A percentile compares a stretch with the other conserved stretches of the same genome.
phyloP scores from a whole-genome alignment of 2,113 vertebrate species.

The western clawed frog (Xenopus tropicalis) region DNA sequence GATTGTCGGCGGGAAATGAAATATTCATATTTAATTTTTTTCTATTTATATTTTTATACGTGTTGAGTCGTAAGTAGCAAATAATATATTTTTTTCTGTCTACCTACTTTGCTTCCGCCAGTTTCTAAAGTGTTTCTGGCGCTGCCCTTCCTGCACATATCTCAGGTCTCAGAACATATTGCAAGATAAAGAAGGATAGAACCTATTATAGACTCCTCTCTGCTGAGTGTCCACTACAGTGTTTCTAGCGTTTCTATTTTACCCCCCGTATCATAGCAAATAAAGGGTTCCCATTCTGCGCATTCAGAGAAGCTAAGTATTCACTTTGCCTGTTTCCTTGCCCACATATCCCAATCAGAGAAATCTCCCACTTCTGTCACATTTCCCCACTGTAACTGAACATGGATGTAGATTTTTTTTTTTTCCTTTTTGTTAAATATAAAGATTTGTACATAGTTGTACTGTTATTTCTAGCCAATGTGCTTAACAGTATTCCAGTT shows the following conservation, averaged over 20 bases:
- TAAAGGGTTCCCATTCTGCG: background rate
- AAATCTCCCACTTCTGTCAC: conserved; percentile 63
- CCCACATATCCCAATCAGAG: conserved; percentile 62
- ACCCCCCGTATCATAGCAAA: conserved; percentile 24
- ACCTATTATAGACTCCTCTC: background rate
- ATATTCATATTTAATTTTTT: conserved; percentile 33
- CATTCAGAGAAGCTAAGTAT: too few relatives aligned
- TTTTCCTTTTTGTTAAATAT: conserved; percentile 59
- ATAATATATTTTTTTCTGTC: conserved; percentile 5
- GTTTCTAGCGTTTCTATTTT: conserved; percentile 54
- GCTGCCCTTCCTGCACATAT: conserved; percentile 33
- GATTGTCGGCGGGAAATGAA: conserved; percentile 23
- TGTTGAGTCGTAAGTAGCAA: conserved; percentile 33
- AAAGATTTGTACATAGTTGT: conserved; percentile 74
- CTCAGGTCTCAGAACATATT: conserved; percentile 21
- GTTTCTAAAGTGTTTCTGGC: conserved; percentile 23
- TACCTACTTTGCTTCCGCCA: conserved; percentile 16
- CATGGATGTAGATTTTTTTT: conserved; percentile 63
- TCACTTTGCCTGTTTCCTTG: conserved; percentile 52
- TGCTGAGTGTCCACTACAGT: conserved; percentile 29
- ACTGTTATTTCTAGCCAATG: conserved; percentile 73
- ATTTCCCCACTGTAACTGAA: conserved; percentile 64
- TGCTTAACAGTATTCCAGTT: conserved; percentile 75
- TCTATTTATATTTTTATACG: conserved; percentile 43
- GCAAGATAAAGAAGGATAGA: conserved; percentile 1